These are phyloP conservation scores for Laspeyria flexula DNA, from an alignment of 2,888 invertebrate genomes.

Conservation along the genomic window DNA sequence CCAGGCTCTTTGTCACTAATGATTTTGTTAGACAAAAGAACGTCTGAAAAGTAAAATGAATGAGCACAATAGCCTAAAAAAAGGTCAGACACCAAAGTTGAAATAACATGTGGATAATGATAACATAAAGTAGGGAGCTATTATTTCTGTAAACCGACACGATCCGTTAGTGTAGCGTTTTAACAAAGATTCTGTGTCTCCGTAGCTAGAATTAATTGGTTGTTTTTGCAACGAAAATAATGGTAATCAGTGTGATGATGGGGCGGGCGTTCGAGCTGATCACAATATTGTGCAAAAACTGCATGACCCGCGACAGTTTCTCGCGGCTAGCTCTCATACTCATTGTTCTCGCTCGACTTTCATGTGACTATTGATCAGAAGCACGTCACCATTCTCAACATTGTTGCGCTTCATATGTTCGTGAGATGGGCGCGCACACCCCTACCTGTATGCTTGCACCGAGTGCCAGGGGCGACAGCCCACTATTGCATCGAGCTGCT, in stretches of 20 bases:
- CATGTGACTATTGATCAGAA: conserved; percentile 71
- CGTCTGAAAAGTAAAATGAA: background rate
- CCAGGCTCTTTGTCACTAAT: conserved; percentile 12
- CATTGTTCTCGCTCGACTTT: conserved; percentile 77
- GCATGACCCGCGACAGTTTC: conserved; percentile 65
- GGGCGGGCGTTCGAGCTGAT: conserved; percentile 29
- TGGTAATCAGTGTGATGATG: conserved; percentile 34
- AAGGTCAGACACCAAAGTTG: background rate
- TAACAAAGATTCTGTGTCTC: background rate
- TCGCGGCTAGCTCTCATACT: conserved; percentile 66
- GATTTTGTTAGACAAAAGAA: conserved; percentile 9
- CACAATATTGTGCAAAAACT: conserved; percentile 63
- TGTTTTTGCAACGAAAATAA: conserved; percentile 30
- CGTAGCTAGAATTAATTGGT: conserved; percentile 2
- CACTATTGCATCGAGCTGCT: conserved; percentile 44
- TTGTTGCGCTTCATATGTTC: conserved; percentile 66
- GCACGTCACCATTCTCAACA: conserved; percentile 73
- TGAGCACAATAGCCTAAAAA: conserved; percentile 1
- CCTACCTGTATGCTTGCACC: conserved; percentile 17
- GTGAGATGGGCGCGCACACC: conserved; percentile 55
- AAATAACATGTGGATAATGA: conserved; percentile 1
- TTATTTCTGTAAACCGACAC: too few relatives aligned
- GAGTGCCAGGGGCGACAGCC: conserved; percentile 36
- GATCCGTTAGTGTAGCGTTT: background rate
- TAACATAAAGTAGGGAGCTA: background rate